Conservation (phyloP, 2,113 vertebrate genomes). For the Pyxicephalus adspersus region DNA sequence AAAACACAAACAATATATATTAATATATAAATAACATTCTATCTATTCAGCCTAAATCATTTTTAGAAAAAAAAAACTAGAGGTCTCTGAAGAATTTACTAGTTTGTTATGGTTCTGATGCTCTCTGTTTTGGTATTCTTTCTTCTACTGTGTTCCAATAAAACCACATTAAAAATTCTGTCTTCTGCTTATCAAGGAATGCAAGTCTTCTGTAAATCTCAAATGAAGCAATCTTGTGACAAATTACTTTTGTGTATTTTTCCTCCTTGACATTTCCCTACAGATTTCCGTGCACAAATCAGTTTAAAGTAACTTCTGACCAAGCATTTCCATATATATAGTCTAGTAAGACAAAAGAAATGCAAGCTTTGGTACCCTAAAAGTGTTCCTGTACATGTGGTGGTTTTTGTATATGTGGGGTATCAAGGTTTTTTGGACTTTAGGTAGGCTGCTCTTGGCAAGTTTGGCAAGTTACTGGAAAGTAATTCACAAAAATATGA, state of each 20-base stretch:
- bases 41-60: neutral
- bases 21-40: too few species aligned
- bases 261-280: constrained; percentile 22
- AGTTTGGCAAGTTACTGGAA: too few species aligned
- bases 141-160: neutral
- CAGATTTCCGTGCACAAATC: constrained; percentile 18
- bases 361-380: too few species aligned
- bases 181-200: neutral
- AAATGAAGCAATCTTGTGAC: constrained; percentile 35
- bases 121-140: neutral
- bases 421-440: too few species aligned
- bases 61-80: neutral
- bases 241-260: constrained; percentile 31
- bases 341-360: neutral
- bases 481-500: too few species aligned
- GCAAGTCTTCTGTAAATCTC: neutral
- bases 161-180: neutral
- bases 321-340: neutral
- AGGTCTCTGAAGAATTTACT: neutral
- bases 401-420: too few species aligned
- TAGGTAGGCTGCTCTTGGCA: too few species aligned
- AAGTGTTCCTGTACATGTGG: too few species aligned
- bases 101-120: neutral
- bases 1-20: too few species aligned
- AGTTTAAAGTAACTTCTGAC: neutral